Percentiles rank a stretch among this genome's conserved stretches.
Evolutionary conservation across 2,888 invertebrate species (phyloP).

Genomic region (Drosophila subsilvestris): DNA sequence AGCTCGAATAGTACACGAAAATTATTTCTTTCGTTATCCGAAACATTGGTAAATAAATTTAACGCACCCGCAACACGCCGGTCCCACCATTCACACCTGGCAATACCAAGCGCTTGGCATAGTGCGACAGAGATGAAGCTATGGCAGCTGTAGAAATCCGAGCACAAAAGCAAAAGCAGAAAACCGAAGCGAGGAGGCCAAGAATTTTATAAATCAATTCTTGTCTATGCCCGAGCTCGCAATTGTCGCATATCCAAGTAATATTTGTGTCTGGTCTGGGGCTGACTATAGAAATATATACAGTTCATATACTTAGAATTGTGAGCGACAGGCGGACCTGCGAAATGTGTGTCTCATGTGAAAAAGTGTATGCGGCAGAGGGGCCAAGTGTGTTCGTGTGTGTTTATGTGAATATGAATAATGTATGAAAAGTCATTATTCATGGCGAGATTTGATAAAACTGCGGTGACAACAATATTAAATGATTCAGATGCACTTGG

Average conservation of each 20-base stretch:
- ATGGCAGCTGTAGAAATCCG: slow-evolving; percentile 69
- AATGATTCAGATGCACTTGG: slow-evolving; percentile 41
- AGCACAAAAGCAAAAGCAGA: slow-evolving; percentile 71
- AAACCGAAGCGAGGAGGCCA: slow-evolving; percentile 78
- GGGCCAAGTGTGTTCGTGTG: slow-evolving; percentile 22
- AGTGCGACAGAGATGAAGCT: slow-evolving; percentile 62
- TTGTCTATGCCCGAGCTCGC: slow-evolving; percentile 82
- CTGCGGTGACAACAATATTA: slow-evolving; percentile 42
- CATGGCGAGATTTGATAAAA: slow-evolving; percentile 34
- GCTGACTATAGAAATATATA: slow-evolving; percentile 2
- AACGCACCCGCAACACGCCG: neutral
- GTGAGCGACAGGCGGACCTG: slow-evolving; percentile 15
- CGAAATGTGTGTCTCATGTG: slow-evolving; percentile 10
- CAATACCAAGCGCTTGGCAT: slow-evolving; percentile 46
- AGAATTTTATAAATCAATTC: slow-evolving; percentile 82
- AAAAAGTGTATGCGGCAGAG: slow-evolving; percentile 23
- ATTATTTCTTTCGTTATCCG: slow-evolving; percentile 5
- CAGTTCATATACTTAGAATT: neutral
- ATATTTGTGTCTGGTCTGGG: neutral
- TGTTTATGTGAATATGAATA: slow-evolving; percentile 28
- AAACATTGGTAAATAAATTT: slow-evolving; percentile 13
- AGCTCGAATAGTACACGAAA: neutral
- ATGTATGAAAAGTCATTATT: slow-evolving; percentile 43
- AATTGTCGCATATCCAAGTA: slow-evolving; percentile 50
- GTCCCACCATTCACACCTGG: slow-evolving; percentile 41